Base-by-base conservation (phyloP, 2,888 invertebrate species). In the Trichopoda pennipes region DNA sequence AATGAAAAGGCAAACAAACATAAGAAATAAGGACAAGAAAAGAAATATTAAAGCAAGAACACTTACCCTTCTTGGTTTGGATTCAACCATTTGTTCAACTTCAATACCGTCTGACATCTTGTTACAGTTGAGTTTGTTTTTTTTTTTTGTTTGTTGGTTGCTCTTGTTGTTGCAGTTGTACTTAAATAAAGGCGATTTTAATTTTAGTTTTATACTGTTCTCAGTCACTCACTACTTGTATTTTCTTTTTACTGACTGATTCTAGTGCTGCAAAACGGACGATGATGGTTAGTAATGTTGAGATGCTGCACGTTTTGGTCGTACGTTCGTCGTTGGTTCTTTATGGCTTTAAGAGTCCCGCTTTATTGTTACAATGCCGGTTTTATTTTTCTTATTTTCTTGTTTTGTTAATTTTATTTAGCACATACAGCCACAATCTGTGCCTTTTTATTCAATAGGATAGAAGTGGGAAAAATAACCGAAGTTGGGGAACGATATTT, bases 21-120 rank as follows among this genome's bases (percentile, higher is more conserved):
- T 23, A 63, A 77, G 42, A 49, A 64, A 58, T 44, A 47, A 74
- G 64, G 64, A 64, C 51, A 60, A 69, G 44, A 58, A 32, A 44
- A 42, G 42, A 68, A 61, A 23, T 12, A 35, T 14, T 14, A 35
- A 61, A 58, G 64, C 21, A 61, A 64, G 21, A 68, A 58, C 61
- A 92, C 92, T 93, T 90, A 94, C 94, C 93, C 93, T 94, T 92
- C 92, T 93, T 78, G 94, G 94, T 86, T 93, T 94, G 91, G 93
- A 93, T 89, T 93, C 81, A 79, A 89, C 87, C 86, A 89, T 87
- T 90, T 92, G 93, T 88, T 94, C 94, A 91, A 94, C 93, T 92
- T 94, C 94, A 91, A 93, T 92, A 88, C 93, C 94, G 91, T 93
- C 94, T 86, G 90, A 90, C 90, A 90, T 90, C 64, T 84, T 80